Percentiles rank a stretch among this genome's conserved stretches.
Conservation (phyloP, 2,797 vertebrate species). For the Falco cherrug region DNA sequence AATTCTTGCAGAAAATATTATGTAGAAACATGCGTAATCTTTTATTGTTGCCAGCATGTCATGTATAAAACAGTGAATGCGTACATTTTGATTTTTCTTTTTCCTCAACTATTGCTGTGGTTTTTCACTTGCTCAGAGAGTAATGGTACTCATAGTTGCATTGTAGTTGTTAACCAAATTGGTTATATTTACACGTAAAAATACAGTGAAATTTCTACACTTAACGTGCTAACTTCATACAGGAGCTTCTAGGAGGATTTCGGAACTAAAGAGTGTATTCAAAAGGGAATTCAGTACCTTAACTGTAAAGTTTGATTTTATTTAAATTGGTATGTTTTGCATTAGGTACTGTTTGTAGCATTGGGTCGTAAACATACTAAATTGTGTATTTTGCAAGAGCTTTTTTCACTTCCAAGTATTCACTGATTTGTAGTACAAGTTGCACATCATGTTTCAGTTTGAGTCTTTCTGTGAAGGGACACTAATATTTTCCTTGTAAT, state of each 20-base stretch:
- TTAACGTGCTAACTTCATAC: not conserved
- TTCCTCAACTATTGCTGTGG: not conserved
- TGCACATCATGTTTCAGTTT: not conserved
- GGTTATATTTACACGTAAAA: not conserved
- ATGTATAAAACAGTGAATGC: not conserved
- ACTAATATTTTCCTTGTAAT: not conserved
- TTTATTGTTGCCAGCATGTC: not conserved
- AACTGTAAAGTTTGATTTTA: not conserved
- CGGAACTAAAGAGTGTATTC: not conserved
- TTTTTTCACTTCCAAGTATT: not conserved
- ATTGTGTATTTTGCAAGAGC: not conserved
- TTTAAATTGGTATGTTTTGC: not conserved
- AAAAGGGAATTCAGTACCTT: not conserved
- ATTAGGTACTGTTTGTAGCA: not conserved
- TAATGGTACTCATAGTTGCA: not conserved
- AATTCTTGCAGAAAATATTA: not conserved
- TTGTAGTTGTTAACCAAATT: not conserved
- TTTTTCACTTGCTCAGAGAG: not conserved
- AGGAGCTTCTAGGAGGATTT: not conserved
- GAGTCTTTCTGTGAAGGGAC: not conserved
- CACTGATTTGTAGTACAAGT: not conserved
- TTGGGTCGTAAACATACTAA: not conserved
- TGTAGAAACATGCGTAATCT: not conserved
- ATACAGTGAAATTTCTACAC: not conserved
- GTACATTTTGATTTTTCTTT: not conserved